Evolutionary conservation across 92 coral and sea anemone genomes (phyloP).

Genomic region (Palythoa caribaeorum): DNA sequence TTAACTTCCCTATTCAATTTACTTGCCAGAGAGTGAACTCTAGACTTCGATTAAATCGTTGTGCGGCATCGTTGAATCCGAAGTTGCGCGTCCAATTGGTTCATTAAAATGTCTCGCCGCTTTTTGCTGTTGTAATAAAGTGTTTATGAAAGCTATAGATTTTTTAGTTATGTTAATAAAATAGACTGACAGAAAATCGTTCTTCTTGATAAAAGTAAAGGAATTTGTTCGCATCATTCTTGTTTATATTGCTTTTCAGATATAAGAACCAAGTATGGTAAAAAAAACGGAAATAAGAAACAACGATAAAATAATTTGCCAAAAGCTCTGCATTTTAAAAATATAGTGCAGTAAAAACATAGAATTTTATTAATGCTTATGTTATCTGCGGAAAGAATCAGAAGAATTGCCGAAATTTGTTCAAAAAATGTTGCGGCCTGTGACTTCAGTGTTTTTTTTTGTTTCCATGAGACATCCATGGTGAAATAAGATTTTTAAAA

Average conservation of each 20-base stretch:
- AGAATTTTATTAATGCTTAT: background rate
- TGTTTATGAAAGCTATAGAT: background rate
- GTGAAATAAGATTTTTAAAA: background rate
- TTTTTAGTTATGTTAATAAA: background rate
- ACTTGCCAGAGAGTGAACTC: background rate
- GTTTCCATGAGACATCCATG: slow-evolving; percentile 1
- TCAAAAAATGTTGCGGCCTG: background rate
- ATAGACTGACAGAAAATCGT: background rate
- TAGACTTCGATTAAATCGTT: background rate
- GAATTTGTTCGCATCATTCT: slow-evolving; percentile 16
- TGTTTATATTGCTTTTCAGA: slow-evolving; percentile 22
- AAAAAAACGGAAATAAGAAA: slow-evolving; percentile 3
- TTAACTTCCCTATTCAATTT: background rate
- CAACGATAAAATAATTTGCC: slow-evolving; percentile 7
- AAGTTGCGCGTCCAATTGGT: slow-evolving; percentile 4
- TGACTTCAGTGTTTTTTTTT: background rate
- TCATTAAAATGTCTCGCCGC: background rate
- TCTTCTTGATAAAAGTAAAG: slow-evolving; percentile 17
- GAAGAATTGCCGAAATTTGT: background rate
- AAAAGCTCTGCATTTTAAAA: background rate
- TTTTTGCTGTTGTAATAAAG: background rate
- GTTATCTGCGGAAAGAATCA: background rate
- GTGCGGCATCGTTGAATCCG: background rate
- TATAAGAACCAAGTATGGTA: slow-evolving; percentile 28
- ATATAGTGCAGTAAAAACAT: background rate